A percentile compares a stretch with the other conserved stretches of the same genome.
Conservation (phyloP, 2,797 vertebrate genomes). For the Astyanax mexicanus region DNA sequence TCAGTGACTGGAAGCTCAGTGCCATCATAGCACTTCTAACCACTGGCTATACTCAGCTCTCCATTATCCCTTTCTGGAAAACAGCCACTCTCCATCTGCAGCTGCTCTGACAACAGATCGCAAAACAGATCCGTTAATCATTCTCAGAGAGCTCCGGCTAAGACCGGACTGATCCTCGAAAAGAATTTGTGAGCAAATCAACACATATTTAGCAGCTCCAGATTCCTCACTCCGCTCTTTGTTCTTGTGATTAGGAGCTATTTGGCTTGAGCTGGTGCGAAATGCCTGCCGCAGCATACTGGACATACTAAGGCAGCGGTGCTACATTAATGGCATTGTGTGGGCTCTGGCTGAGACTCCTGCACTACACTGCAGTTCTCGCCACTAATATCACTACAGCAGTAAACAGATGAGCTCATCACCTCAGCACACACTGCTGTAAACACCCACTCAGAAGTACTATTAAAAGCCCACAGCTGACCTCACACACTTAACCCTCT, state of each 20-base stretch:
- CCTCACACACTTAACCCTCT: constrained; percentile 43
- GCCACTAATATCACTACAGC: constrained; percentile 31
- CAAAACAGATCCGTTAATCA: constrained; percentile 10
- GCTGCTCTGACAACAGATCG: constrained; percentile 31
- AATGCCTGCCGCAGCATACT: constrained; percentile 20
- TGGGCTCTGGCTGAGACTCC: constrained; percentile 3
- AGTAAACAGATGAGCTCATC: constrained; percentile 51
- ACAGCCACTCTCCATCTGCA: constrained; percentile 6
- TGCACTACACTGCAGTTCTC: constrained; percentile 21
- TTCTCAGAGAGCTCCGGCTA: neutral
- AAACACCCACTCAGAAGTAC: constrained; percentile 45
- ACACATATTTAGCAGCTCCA: neutral
- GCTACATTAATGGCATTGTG: constrained; percentile 47
- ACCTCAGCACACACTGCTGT: constrained; percentile 23
- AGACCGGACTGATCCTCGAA: neutral
- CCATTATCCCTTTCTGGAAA: constrained; percentile 12
- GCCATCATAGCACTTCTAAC: constrained; percentile 32
- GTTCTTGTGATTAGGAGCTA: constrained; percentile 12
- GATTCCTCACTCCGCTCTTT: constrained; percentile 24
- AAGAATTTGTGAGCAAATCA: neutral
- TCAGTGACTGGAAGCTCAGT: constrained; percentile 42
- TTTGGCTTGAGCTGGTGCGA: constrained; percentile 39
- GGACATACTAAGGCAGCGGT: constrained; percentile 21
- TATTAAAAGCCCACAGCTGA: constrained; percentile 41
- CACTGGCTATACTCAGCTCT: constrained; percentile 19